Evolutionary conservation across 2,797 vertebrate genomes (phyloP).

Genomic region (Apodemus agrarius): DNA sequence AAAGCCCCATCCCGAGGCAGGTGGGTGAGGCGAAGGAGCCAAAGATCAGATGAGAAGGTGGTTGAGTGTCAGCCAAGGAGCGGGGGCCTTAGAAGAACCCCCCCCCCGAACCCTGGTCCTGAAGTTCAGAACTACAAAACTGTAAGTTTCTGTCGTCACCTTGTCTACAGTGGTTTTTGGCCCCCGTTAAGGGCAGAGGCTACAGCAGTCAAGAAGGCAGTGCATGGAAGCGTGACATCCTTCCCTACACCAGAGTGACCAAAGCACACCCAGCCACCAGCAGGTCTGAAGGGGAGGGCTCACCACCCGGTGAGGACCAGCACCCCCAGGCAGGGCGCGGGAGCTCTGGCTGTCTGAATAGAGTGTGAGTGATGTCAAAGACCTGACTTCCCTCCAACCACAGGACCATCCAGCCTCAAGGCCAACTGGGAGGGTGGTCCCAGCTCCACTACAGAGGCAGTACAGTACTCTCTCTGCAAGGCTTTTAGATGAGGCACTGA

Average conservation of each 20-base stretch:
- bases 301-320: not conserved
- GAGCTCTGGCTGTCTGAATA: not conserved
- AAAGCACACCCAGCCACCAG: not conserved
- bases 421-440: not conserved
- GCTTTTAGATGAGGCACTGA: not conserved
- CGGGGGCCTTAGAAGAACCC: not conserved
- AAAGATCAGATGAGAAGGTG: not conserved
- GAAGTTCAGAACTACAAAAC: not conserved
- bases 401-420: not conserved
- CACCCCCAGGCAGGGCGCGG: fast-evolving
- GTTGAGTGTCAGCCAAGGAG: not conserved
- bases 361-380: not conserved
- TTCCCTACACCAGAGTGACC: not conserved
- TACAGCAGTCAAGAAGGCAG: not conserved
- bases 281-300: not conserved
- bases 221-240: not conserved
- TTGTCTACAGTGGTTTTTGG: not conserved
- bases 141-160: not conserved
- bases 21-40: not conserved
- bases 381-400: not conserved
- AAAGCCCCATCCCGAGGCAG: not conserved
- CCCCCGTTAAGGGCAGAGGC: not conserved
- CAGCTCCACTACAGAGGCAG: not conserved
- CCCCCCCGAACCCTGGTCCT: not conserved
- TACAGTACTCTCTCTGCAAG: not conserved